phyloP scores from a whole-genome alignment of 2,113 vertebrate genomes.

The Leuciscus idus region DNA sequence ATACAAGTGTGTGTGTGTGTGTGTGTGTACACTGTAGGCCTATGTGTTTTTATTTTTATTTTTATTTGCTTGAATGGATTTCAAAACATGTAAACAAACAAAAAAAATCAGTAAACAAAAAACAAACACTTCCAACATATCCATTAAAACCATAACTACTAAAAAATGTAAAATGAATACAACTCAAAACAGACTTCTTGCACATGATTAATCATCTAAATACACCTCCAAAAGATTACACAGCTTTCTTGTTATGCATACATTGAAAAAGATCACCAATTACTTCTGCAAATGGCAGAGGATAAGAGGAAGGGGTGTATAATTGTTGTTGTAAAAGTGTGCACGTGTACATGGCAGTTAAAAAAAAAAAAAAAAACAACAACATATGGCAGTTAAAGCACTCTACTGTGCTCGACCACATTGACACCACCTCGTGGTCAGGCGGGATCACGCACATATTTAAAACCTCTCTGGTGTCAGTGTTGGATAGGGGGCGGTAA shows the following conservation, averaged over 20 bases:
- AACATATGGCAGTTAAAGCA: neutral
- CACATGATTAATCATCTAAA: neutral
- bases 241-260: neutral
- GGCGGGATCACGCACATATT: neutral
- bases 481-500: conserved; percentile 18
- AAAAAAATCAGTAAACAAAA: no score
- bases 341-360: neutral
- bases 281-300: neutral
- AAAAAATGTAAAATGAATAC: neutral
- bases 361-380: no score
- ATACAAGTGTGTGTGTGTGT: no score
- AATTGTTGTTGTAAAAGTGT: neutral
- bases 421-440: conserved; percentile 34
- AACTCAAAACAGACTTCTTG: neutral
- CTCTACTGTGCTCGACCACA: neutral
- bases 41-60: no score
- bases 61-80: no score
- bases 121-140: no score
- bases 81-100: no score
- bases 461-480: neutral
- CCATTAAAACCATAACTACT: no score
- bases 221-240: neutral
- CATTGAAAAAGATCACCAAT: neutral
- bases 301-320: neutral
- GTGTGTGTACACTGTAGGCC: no score